Percentiles rank a stretch among this genome's conserved stretches.
Conservation (phyloP, 1,140 invertebrate genomes). For the Melitaea cinxia region DNA sequence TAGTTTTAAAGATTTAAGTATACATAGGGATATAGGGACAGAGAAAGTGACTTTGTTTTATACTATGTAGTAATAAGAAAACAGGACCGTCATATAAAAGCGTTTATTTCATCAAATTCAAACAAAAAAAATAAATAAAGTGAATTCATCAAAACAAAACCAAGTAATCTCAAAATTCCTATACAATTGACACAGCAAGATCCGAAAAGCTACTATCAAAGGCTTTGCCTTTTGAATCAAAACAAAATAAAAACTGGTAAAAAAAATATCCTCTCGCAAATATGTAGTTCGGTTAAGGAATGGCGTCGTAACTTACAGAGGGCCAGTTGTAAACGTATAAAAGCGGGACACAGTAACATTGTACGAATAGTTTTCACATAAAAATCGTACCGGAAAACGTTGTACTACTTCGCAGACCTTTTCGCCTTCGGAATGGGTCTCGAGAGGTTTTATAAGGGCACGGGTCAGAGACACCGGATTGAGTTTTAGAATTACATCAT, state of each 20-base stretch:
- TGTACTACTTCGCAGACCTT: constrained; percentile 28
- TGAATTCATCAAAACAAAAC: background rate
- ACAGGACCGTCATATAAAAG: too few relatives aligned
- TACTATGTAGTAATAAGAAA: too few relatives aligned
- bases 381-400: constrained; percentile 36
- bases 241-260: background rate
- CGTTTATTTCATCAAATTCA: too few relatives aligned
- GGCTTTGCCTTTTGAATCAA: background rate
- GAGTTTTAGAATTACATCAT: constrained; percentile 9
- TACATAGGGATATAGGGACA: too few relatives aligned
- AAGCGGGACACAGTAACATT: constrained; percentile 30
- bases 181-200: too few relatives aligned
- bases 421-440: constrained; percentile 26
- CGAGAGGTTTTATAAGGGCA: constrained; percentile 25
- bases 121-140: too few relatives aligned
- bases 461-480: constrained; percentile 10
- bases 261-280: background rate
- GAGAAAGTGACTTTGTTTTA: too few relatives aligned
- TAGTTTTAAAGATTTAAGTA: too few relatives aligned
- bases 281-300: constrained; percentile 3
- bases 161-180: too few relatives aligned
- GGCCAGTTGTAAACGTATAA: constrained; percentile 40
- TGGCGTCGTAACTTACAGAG: constrained; percentile 17
- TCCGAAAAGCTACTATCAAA: too few relatives aligned
- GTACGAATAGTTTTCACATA: constrained; percentile 46